Evolutionary conservation across 2,797 vertebrate genomes (phyloP), one percentile per base, ranked within the genome.

Genomic region (Bucorvus abyssinicus): DNA sequence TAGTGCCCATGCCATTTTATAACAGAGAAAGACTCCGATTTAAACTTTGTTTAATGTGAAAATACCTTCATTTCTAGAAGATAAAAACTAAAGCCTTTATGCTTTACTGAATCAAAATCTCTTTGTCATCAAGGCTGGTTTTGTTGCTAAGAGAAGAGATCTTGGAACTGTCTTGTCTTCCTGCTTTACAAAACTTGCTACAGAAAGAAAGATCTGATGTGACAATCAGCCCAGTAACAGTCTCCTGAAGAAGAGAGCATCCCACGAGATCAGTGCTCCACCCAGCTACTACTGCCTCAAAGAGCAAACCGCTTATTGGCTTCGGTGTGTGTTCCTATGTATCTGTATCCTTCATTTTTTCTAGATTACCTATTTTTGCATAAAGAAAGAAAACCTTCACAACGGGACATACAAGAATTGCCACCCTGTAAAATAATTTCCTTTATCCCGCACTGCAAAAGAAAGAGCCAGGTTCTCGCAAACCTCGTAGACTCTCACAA

Each of bases 241-340:
- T 26, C 57, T 57, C 24, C 29, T 44, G 19, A 88, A 68, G 27
- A 82, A 74, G 24, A 42, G 3, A 36, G 17, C 32, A 63, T 34
- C 16, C 64, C 50, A 40, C 1, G 4, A 74, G 42, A 80, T 49
- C 18, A 2, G 1, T 20, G 52, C 49, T 71, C 4, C 19, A 47
- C 24, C 12, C 12, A 21, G 11, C 34, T 56, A 78, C 20, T 61
- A 92, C 23, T 26, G 21, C 22, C 36, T 64, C 5, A 15, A 1
- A 67, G 56, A 93, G 70, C 4, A 71, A 86, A 45, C 3, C 56
- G 18, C 23, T 52, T 67, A 67, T 16, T 63, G 50, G 14, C 32
- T 65, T 73, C 50, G 60, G 10, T 10, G 4, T 24, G 8, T 32
- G 7, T 23, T n/a, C 7, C 18, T 7, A 65, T 1, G 0, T 8